Evolutionary conservation across 2,888 invertebrate species (phyloP), one percentile per base, ranked within the genome.

Genomic region (Mesorhabditis belari): DNA sequence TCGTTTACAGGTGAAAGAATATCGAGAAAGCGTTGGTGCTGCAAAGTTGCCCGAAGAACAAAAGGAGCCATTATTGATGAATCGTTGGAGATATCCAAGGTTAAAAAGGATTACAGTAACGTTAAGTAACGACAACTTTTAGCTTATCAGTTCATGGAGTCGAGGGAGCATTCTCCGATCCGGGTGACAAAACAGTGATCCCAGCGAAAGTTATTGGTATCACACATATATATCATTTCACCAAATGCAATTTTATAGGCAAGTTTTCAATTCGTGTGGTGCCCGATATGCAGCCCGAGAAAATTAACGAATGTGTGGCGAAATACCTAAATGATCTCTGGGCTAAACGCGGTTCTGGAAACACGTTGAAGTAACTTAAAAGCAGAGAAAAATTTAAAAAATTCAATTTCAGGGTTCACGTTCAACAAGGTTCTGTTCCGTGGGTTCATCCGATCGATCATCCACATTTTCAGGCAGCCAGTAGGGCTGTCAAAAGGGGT

Each of bases 201-300:
- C 67, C 67, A 5, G 67, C 70, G 24, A 72, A 72, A 56, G 74
- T 74, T 9, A 17, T n/a, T 35, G 44, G 44, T 35, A 1, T 35
- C 1, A n/a, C n/a, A 35, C 9, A 35, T 9, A n/a, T 9, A 1
- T 50, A 19, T 23, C 51, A 6, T 6, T 88, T 51, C 91, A 91
- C 83, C 94, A 95, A 0, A n/a, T n/a, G n/a, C n/a, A n/a, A n/a
- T n/a, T n/a, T n/a, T n/a, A 88, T 88, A 77, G 96, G 95, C 24
- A 98, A 98, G 83, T 98, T 98, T 84, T 95, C 95, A 0, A 88
- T 98, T 70, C 87, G 96, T 58, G 87, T 93, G 74, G 96, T 98
- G n/a, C 96, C 96, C 0, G 86, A 95, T 81, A 93, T 94, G 85
- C 86, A 87, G 58, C 92, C 93, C 0, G 87, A 87, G 3, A 87